Conservation (phyloP, 2,797 vertebrate species). For the Decapterus maruadsi region DNA sequence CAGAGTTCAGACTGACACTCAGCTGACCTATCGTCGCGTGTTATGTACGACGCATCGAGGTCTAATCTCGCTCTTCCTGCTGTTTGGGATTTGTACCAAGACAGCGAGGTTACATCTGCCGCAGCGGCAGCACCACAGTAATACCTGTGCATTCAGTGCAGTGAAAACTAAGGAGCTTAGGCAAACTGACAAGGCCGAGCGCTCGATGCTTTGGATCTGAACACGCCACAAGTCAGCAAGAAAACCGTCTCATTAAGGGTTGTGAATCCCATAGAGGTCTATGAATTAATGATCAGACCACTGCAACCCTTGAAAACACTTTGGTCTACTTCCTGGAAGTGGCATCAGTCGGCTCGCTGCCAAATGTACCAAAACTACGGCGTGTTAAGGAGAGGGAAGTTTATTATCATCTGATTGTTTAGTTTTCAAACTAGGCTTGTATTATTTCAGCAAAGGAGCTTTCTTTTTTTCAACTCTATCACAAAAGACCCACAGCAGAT, state of each 20-base stretch:
- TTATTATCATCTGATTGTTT: conserved; percentile 33
- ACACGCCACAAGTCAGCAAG: conserved; percentile 28
- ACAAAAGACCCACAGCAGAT: conserved; percentile 48
- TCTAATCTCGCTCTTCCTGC: conserved; percentile 37
- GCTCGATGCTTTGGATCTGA: conserved; percentile 42
- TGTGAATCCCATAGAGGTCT: conserved; percentile 11
- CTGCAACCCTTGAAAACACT: conserved; percentile 30
- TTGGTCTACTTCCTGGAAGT: conserved; percentile 36
- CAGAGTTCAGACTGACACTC: conserved; percentile 34
- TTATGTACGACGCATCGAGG: conserved; percentile 25
- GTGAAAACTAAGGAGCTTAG: conserved; percentile 23
- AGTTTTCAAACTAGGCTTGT: conserved; percentile 12
- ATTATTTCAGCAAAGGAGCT: conserved; percentile 18
- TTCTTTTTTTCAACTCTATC: conserved; percentile 22
- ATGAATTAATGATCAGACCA: conserved; percentile 47
- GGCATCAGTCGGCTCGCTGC: conserved; percentile 20
- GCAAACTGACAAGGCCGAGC: conserved; percentile 22
- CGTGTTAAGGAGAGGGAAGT: conserved; percentile 22
- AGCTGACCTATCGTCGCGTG: conserved; percentile 23
- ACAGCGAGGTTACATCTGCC: conserved; percentile 32
- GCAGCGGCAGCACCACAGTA: conserved; percentile 9
- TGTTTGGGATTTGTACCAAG: conserved; percentile 33
- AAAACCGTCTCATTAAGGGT: conserved; percentile 46
- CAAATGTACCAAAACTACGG: conserved; percentile 34
- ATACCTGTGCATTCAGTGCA: conserved; percentile 11